These are phyloP conservation scores for Nesogale talazaci DNA, from an alignment of 2,113 vertebrate species.

Conservation along the genomic window DNA sequence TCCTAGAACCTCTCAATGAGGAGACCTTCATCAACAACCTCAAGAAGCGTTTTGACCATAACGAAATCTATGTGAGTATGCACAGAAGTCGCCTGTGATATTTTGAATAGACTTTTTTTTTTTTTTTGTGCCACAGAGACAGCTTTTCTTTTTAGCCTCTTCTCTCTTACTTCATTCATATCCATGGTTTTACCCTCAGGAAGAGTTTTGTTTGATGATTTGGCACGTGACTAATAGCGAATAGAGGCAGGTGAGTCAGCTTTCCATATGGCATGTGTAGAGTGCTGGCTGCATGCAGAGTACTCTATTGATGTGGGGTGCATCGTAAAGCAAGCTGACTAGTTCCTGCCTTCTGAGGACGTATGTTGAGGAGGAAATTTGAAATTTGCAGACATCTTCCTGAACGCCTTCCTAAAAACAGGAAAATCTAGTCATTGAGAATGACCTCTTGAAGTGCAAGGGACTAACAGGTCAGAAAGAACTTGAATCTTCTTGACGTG, in stretches of 20 bases:
- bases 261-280: neutral
- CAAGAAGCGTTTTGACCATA: slow-evolving; percentile 95
- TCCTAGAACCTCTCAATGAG: slow-evolving; percentile 95
- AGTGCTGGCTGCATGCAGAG: neutral
- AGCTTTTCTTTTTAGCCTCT: neutral
- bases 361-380: neutral
- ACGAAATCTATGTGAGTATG: slow-evolving; percentile 96
- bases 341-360: neutral
- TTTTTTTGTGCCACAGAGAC: neutral
- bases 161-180: neutral
- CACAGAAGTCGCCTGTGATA: accelerated
- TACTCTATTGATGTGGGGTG: accelerated
- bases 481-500: neutral
- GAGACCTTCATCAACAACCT: slow-evolving; percentile 95
- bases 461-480: neutral
- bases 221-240: neutral
- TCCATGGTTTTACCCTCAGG: neutral
- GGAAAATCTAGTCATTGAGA: neutral
- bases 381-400: neutral
- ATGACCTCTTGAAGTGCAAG: neutral
- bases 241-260: neutral
- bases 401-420: neutral
- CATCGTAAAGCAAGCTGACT: neutral
- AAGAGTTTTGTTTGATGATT: slow-evolving; percentile 3
- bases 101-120: neutral